Percentiles rank a stretch among this genome's conserved stretches.
Evolutionary conservation across 2,797 vertebrate genomes (phyloP).

Genomic region (Botia almorhae): DNA sequence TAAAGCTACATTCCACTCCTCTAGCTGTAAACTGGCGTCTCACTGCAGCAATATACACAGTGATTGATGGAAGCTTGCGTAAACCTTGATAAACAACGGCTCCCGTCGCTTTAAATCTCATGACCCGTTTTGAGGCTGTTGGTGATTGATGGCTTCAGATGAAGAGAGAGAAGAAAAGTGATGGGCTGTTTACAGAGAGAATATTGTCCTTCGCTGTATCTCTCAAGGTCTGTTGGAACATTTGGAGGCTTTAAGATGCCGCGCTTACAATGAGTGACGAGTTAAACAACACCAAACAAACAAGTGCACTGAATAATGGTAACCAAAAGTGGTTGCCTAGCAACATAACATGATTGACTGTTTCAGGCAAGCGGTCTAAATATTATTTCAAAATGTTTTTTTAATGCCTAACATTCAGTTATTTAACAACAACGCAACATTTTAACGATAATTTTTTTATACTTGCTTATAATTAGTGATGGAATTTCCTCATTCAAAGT

Average conservation of each 20-base stretch:
- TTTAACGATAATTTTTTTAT: too few species aligned
- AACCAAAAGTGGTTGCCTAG: conserved; percentile 73
- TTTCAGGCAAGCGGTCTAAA: not conserved
- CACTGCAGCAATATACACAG: not conserved
- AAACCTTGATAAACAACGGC: conserved; percentile 46
- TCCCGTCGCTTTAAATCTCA: conserved; percentile 42
- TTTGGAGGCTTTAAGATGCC: conserved; percentile 65
- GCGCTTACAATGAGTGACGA: conserved; percentile 69
- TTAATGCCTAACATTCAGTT: not conserved
- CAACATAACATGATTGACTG: conserved; percentile 64
- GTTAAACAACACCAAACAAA: conserved; percentile 74
- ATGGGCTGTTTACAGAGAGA: conserved; percentile 74
- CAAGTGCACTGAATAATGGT: conserved; percentile 63
- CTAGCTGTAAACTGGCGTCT: not conserved
- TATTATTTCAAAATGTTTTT: not conserved
- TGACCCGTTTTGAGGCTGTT: conserved; percentile 49
- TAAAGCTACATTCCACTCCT: not conserved
- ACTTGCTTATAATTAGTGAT: too few species aligned
- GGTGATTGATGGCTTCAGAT: conserved; percentile 74
- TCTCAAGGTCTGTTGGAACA: conserved; percentile 52
- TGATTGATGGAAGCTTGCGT: conserved; percentile 46
- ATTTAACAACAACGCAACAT: not conserved
- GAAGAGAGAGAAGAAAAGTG: conserved; percentile 74
- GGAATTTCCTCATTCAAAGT: too few species aligned
- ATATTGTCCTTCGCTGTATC: conserved; percentile 74